Base-by-base conservation (phyloP, 64 coral and sea anemone species). In the Actinia equina region DNA sequence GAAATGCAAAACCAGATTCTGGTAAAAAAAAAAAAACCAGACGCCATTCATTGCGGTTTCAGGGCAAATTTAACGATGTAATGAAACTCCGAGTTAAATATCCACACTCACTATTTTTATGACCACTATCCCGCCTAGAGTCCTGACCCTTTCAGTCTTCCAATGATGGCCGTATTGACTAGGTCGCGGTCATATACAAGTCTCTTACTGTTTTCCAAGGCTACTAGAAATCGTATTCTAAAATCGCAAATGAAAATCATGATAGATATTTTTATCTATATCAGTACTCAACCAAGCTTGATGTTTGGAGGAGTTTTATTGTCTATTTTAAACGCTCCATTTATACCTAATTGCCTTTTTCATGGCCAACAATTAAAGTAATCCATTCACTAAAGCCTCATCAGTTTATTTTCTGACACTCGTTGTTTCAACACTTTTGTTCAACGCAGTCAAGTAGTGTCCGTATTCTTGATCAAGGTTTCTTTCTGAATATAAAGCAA, bases 291-390 rank as follows among this genome's bases (percentile, higher is more conserved):
- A 2, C 18, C 78, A 52, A 20, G 49, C 43, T 37, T 81, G 19
- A 52, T 81, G 22, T 52, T 81, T 12, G 17, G 44, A 81, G 78
- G 1, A 12, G 14, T 49, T 44, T 81, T 20, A 25, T 81, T 81
- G 43, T 44, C 49, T 51, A 7, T 49, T 18, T 81, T 81, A 81
- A 81, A 81, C 78, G 43, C 78, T 79, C 77, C 19, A 81, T 81
- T 81, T 81, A 44, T 49, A n/a, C 17, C 0, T 81, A 49, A 81
- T 49, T 81, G 42, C 43, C 7, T 81, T 81, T 79, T 81, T 16
- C 43, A 51, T 46, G 49, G 78, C 45, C 43, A 23, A 81, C 78
- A 81, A 81, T 81, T 81, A 81, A 52, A 81, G 2, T 81, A 81
- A 81, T 81, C 78, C 44, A 22, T 81, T 81, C 49, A 8, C 49